Percentiles rank a stretch among this genome's conserved stretches.
These are phyloP conservation scores for Lamellibrachia satsuma DNA, from an alignment of 2,888 invertebrate species.

Conservation along the genomic window DNA sequence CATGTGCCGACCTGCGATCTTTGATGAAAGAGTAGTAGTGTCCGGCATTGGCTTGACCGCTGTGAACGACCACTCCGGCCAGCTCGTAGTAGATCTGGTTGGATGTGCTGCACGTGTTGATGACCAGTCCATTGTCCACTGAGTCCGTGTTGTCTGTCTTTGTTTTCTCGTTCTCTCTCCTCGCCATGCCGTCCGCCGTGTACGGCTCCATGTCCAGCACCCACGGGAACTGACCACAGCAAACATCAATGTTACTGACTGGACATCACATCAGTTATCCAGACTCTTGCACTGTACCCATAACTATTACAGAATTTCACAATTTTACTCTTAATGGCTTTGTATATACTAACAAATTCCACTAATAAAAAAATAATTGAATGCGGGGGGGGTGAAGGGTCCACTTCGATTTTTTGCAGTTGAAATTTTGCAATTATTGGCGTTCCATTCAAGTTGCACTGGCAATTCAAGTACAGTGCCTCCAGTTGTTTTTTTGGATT, in stretches of 20 bases:
- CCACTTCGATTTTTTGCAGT: too few relatives aligned
- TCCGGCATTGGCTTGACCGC: slow-evolving; percentile 70
- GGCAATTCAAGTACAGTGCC: too few relatives aligned
- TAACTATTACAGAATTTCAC: too few relatives aligned
- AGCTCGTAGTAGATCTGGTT: slow-evolving; percentile 66
- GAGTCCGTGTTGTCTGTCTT: background rate
- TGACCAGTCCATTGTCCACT: background rate
- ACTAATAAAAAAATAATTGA: too few relatives aligned
- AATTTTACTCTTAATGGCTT: too few relatives aligned
- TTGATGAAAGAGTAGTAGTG: slow-evolving; percentile 70
- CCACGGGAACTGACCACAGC: slow-evolving; percentile 67
- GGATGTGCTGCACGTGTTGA: slow-evolving; percentile 41
- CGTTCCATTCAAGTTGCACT: too few relatives aligned
- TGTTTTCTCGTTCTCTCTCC: slow-evolving; percentile 41
- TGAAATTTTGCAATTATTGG: too few relatives aligned
- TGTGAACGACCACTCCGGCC: slow-evolving; percentile 69
- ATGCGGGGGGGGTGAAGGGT: too few relatives aligned
- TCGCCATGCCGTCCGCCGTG: slow-evolving; percentile 67
- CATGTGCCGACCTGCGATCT: slow-evolving; percentile 57
- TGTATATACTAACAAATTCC: too few relatives aligned
- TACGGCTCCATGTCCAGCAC: slow-evolving; percentile 69
- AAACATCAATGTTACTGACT: background rate
- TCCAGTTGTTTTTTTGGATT: too few relatives aligned
- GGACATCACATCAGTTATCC: too few relatives aligned
- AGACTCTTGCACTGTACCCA: too few relatives aligned